A percentile compares a stretch with the other conserved stretches of the same genome.
Conservation (phyloP, 1,140 invertebrate genomes). For the Aleiodes sp. region DNA sequence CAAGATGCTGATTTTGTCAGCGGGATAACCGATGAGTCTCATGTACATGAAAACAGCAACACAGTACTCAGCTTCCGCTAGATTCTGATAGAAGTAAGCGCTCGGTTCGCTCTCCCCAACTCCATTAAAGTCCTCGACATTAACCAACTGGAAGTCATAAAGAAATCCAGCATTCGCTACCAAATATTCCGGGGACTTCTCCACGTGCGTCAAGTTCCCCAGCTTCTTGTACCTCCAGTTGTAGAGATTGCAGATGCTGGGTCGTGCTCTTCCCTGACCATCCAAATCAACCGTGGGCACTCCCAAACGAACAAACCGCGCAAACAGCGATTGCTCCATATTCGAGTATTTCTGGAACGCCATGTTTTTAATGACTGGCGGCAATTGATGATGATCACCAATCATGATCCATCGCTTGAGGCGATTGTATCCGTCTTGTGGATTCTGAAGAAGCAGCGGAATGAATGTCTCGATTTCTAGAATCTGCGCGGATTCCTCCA, state of each 20-base stretch:
- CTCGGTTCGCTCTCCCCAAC: conserved; percentile 97
- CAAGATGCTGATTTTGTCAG: conserved; percentile 97
- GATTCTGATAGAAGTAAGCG: conserved; percentile 98
- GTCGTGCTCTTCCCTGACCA: conserved; percentile 93
- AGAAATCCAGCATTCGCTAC: conserved; percentile 91
- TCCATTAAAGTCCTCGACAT: conserved; percentile 97
- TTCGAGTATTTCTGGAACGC: conserved; percentile 99
- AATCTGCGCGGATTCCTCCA: conserved; percentile 99
- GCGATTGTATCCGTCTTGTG: conserved; percentile 93
- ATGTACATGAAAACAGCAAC: conserved; percentile 99
- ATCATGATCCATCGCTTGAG: conserved; percentile 99
- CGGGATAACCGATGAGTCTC: conserved; percentile 96
- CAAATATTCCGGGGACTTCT: conserved; percentile 83
- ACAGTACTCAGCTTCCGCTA: conserved; percentile 98
- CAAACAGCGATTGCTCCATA: conserved; percentile 99
- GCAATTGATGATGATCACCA: conserved; percentile 98
- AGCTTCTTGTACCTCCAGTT: conserved; percentile 98
- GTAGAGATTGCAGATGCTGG: conserved; percentile 93
- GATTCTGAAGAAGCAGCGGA: conserved; percentile 96
- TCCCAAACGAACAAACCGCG: conserved; percentile 92
- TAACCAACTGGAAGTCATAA: conserved; percentile 95
- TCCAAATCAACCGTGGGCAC: conserved; percentile 98
- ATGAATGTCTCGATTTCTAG: conserved; percentile 99
- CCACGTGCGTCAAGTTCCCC: conserved; percentile 91
- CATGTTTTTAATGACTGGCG: conserved; percentile 99